Evolutionary conservation across 2,797 vertebrate species (phyloP).

Genomic region (Parauchenoglanis punctatus): DNA sequence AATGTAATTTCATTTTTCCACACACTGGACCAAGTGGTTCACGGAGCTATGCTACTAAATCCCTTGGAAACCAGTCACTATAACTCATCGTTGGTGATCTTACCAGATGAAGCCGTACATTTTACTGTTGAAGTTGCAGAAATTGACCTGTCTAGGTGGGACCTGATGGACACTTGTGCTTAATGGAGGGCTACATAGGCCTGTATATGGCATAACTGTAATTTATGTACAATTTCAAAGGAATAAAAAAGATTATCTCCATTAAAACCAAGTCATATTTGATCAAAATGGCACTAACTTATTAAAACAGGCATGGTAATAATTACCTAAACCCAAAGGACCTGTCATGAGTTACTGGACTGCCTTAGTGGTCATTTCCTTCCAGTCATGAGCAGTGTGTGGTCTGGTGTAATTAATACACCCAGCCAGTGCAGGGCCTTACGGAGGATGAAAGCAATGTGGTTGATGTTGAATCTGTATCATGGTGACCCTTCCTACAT

Average conservation of each 20-base stretch:
- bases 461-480: conserved; percentile 15
- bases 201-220: neutral
- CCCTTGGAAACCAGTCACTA: neutral
- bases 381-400: conserved; percentile 33
- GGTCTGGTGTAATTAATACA: conserved; percentile 22
- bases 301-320: neutral
- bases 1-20: neutral
- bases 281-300: neutral
- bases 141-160: neutral
- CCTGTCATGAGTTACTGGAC: conserved; percentile 15
- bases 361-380: conserved; percentile 38
- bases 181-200: neutral
- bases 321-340: neutral
- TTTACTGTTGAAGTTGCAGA: neutral
- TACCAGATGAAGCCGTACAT: too few species aligned
- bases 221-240: neutral
- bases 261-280: neutral
- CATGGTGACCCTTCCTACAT: conserved; percentile 16
- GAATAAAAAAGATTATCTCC: neutral
- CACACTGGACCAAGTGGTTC: neutral
- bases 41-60: neutral
- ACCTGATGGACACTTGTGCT: neutral
- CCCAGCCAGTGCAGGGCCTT: conserved; percentile 27
- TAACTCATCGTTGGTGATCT: neutral
- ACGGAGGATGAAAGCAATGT: conserved; percentile 16